Base-by-base conservation (phyloP, 1,140 invertebrate species). In the Platyura marginata region DNA sequence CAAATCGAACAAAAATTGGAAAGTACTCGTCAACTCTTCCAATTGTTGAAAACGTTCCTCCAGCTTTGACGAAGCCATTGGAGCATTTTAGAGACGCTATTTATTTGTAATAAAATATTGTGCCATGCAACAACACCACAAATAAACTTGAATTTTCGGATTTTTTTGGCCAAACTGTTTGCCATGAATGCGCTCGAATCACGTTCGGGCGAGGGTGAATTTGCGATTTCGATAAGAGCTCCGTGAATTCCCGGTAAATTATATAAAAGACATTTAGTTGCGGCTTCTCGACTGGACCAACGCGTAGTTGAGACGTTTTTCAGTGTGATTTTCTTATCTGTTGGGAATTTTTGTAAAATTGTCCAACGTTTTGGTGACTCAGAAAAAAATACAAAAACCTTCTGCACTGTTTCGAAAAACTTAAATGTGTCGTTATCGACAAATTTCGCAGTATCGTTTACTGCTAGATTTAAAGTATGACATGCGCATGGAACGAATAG, bases 301-400 rank as follows among this genome's bases (percentile, higher is more conserved):
- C 51, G 44, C 33, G 55, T 59, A 13, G 53, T 53, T 34, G 36
- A 48, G 16, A 54, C 42, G 38, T 44, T 47, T 47, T 61, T 59
- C 43, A 56, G 34, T 19, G 49, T 56, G 6, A 57, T 45, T 34
- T 42, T 40, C 6, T 6, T 13, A 29, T 13, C 25, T 46, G 35
- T 11, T 32, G 56, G 39, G 45, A 53, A 42, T 33, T 51, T 48
- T 35, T 42, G 42, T 20, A 57, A 45, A 33, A 59, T 44, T 36
- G 19, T 18, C 51, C 56, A 59, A n/a, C 50, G 43, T 25, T 51
- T 46, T 8, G 47, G 49, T 29, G 51, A 61, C 41, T 45, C 39
- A 22, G 53, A 51, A 53, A 55, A 54, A 46, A 53, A 51, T 32
- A 46, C 25, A 49, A 51, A 58, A 34, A 57, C 44, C 47, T 49